Percentiles rank a stretch among this genome's conserved stretches.
Conservation (phyloP, 2,797 vertebrate species). For the Bradypus variegatus region DNA sequence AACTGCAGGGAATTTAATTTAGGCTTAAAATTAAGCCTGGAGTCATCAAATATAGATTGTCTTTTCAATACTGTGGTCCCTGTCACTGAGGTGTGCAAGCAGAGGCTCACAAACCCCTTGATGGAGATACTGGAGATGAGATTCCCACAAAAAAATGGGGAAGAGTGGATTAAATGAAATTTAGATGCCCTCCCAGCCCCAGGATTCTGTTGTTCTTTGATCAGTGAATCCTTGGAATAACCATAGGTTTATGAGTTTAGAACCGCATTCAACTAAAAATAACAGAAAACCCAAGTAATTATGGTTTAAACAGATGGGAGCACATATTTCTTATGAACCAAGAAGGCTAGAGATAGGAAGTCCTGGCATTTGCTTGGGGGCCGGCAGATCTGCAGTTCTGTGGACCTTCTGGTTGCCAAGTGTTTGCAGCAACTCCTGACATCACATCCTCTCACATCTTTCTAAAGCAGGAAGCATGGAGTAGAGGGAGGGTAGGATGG, state of each 20-base stretch:
- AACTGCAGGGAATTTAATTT: not conserved
- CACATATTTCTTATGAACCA: not conserved
- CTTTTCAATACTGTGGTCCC: not conserved
- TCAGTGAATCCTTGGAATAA: not conserved
- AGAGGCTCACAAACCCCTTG: not conserved
- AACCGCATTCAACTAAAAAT: not conserved
- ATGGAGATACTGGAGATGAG: not conserved
- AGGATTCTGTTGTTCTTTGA: not conserved
- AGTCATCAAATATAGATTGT: not conserved
- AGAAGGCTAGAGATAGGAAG: not conserved
- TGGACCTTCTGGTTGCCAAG: not conserved
- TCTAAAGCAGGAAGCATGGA: not conserved
- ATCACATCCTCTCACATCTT: fast-evolving
- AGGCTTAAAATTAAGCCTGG: not conserved
- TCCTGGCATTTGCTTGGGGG: not conserved
- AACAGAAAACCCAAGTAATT: not conserved
- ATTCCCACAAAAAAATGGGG: not conserved
- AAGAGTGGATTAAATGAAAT: not conserved
- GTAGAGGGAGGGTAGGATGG: not conserved
- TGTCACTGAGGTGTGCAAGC: not conserved
- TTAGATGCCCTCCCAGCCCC: not conserved
- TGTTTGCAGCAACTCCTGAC: not conserved
- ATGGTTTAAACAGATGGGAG: not conserved
- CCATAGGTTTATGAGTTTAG: not conserved
- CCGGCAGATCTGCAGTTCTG: not conserved